Evolutionary conservation across 2,797 vertebrate species (phyloP).

Genomic region (Morelia viridis): DNA sequence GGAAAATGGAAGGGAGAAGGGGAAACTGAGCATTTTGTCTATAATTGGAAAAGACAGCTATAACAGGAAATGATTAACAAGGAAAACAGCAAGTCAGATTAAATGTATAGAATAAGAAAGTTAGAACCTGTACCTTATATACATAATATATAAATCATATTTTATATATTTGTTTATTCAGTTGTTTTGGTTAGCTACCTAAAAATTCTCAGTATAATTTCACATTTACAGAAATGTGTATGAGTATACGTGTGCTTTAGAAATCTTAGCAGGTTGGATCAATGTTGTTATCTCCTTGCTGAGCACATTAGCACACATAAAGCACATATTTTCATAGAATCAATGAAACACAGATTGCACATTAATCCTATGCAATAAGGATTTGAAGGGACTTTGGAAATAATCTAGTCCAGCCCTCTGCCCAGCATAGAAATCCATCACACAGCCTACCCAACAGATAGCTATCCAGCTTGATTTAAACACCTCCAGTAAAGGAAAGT

Average conservation of each 20-base stretch:
- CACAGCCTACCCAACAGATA: background rate
- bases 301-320: background rate
- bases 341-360: background rate
- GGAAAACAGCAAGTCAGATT: conserved; percentile 30
- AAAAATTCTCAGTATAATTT: background rate
- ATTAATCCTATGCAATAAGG: background rate
- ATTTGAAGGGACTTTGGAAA: background rate
- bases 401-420: background rate
- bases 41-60: conserved; percentile 49
- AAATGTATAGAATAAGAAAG: conserved; percentile 1
- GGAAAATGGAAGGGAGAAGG: conserved; percentile 7
- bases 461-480: background rate
- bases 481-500: background rate
- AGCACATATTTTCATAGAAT: background rate
- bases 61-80: conserved; percentile 6
- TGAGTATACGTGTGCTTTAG: background rate
- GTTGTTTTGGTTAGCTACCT: background rate
- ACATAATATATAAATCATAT: background rate
- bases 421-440: background rate
- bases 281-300: background rate
- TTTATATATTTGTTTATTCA: background rate
- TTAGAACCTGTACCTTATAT: background rate
- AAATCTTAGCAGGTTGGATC: background rate
- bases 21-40: conserved; percentile 35
- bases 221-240: background rate